These are phyloP conservation scores for Agonopterix arenella DNA, from an alignment of 2,888 invertebrate species.

Conservation along the genomic window DNA sequence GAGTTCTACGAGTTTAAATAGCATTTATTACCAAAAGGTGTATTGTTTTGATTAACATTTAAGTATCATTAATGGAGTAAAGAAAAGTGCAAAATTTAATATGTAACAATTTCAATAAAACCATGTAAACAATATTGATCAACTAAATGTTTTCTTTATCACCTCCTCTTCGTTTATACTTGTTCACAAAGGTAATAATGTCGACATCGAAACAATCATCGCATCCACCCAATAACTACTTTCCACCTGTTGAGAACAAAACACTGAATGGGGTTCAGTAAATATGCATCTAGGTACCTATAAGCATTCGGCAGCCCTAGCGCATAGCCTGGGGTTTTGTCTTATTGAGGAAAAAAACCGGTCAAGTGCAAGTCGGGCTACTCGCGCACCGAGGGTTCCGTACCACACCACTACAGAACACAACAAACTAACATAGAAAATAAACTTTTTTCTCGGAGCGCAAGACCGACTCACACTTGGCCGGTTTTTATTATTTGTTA, in stretches of 20 bases:
- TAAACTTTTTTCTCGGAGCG: no score
- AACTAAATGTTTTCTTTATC: constrained; percentile 40
- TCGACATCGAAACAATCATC: constrained; percentile 25
- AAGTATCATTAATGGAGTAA: constrained; percentile 65
- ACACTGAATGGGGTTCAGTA: no score
- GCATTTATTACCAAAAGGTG: constrained; percentile 76
- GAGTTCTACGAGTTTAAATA: constrained; percentile 66
- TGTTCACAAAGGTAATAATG: constrained; percentile 35
- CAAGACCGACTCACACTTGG: no score
- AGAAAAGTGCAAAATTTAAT: constrained; percentile 74
- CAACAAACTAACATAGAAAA: no score
- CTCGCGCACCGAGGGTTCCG: no score
- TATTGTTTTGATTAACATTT: constrained; percentile 69
- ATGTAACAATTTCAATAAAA: constrained; percentile 75
- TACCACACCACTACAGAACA: no score
- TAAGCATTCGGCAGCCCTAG: no score
- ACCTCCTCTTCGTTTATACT: constrained; percentile 12
- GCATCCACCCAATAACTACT: constrained; percentile 45
- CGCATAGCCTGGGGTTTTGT: no score
- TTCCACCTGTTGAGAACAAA: constrained; percentile 38
- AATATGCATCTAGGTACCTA: no score
- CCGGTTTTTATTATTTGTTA: no score
- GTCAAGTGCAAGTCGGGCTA: no score
- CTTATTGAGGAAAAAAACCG: no score
- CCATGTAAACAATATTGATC: constrained; percentile 69